phyloP scores from a whole-genome alignment of 2,113 vertebrate genomes.

The Chloropsis cyanopogon region DNA sequence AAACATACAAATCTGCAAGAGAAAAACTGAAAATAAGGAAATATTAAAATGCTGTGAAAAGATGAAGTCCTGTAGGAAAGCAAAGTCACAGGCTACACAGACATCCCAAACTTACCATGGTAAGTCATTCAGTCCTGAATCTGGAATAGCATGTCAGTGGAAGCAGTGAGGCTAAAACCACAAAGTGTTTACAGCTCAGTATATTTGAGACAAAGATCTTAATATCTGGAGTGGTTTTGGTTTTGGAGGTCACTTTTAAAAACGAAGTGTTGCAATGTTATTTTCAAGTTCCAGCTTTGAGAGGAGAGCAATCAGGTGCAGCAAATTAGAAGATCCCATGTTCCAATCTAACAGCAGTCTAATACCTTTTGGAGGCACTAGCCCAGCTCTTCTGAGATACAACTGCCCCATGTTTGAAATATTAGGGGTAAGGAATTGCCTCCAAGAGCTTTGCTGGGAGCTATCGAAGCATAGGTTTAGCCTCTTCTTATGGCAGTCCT shows the following conservation, averaged over 20 bases:
- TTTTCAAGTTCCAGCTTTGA: neutral
- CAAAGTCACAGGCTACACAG: neutral
- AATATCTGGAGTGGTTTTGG: neutral
- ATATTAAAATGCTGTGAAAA: neutral
- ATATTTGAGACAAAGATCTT: neutral
- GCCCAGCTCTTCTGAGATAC: neutral
- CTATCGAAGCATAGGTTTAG: neutral
- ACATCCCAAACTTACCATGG: neutral
- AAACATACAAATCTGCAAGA: neutral
- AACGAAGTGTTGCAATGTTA: neutral
- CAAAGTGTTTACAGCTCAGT: neutral
- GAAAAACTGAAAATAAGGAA: neutral
- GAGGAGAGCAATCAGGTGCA: neutral
- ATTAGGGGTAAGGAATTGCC: neutral
- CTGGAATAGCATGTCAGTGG: neutral
- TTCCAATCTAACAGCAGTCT: neutral
- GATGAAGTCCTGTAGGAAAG: neutral
- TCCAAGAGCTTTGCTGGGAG: neutral
- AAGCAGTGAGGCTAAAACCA: neutral
- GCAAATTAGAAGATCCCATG: neutral
- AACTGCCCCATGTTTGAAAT: neutral
- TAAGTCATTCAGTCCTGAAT: neutral
- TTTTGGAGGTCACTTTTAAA: neutral
- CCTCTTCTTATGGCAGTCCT: neutral
- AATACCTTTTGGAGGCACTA: neutral